Evolutionary conservation across 1,140 invertebrate species (phyloP).

Genomic region (Vanessa tameamea): DNA sequence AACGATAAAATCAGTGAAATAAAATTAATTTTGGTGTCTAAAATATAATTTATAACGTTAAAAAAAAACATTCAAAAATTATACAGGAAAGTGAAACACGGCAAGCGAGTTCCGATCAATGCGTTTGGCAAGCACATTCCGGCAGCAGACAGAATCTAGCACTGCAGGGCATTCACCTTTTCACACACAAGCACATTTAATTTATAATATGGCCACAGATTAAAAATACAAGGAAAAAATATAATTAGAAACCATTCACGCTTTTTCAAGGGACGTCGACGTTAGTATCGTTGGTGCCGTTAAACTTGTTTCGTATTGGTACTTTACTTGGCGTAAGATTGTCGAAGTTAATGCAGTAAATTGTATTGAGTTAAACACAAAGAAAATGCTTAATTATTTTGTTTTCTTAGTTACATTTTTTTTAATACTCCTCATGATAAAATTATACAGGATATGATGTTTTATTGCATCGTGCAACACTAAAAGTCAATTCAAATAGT

Average conservation of each 20-base stretch:
- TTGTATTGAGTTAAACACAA: too few species aligned
- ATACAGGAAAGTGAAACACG: constrained; percentile 38
- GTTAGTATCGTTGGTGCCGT: background rate
- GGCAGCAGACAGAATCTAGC: constrained; percentile 64
- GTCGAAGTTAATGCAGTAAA: too few species aligned
- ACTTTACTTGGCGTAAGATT: too few species aligned
- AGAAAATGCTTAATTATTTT: too few species aligned
- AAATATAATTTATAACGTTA: background rate
- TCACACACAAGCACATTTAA: constrained; percentile 34
- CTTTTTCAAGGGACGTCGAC: background rate
- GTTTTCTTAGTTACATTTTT: too few species aligned
- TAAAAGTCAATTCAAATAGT: too few species aligned
- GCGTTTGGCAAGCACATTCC: constrained; percentile 75
- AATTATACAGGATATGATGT: too few species aligned
- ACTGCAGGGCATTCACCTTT: constrained; percentile 66
- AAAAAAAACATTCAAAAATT: constrained; percentile 22
- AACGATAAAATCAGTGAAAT: too few species aligned
- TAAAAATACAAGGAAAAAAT: constrained; percentile 19
- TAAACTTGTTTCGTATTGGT: background rate
- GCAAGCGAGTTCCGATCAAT: constrained; percentile 65
- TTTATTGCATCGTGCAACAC: too few species aligned
- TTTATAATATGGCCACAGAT: constrained; percentile 12
- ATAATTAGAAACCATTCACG: background rate
- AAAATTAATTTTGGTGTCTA: background rate
- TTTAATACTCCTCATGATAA: too few species aligned